A percentile compares a stretch with the other conserved stretches of the same genome.
phyloP scores from a whole-genome alignment of 35 echinoderm and acorn worm genomes.

The Ptychodera flava region DNA sequence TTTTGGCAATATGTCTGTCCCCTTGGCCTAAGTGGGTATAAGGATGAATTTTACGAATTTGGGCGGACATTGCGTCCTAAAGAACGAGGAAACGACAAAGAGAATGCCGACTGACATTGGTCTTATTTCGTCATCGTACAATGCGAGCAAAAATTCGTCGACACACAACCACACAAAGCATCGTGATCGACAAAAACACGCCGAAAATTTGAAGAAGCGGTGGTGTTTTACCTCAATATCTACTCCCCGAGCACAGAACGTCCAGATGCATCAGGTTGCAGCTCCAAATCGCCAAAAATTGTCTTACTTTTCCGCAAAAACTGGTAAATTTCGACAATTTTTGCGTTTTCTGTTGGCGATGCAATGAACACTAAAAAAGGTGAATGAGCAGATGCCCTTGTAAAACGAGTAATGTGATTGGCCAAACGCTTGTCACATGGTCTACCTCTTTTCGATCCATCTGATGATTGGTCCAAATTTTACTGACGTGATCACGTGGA shows the following conservation, averaged over 20 bases:
- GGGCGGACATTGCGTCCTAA: background rate
- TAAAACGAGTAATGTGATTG: slow-evolving; percentile 22
- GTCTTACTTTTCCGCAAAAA: background rate
- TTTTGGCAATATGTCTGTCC: too few relatives aligned
- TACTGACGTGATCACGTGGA: background rate
- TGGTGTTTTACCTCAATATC: background rate
- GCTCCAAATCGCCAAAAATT: background rate
- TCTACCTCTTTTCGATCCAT: slow-evolving; percentile 24
- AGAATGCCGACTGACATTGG: background rate
- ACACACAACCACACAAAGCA: background rate
- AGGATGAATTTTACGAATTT: background rate
- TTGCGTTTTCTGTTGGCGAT: background rate
- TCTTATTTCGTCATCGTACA: background rate
- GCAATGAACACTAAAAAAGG: slow-evolving; percentile 40
- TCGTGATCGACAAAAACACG: background rate
- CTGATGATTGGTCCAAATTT: slow-evolving; percentile 23
- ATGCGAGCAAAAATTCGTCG: background rate
- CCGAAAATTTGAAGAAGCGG: background rate
- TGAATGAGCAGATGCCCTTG: slow-evolving; percentile 50
- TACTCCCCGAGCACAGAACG: background rate
- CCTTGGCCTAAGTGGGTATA: too few relatives aligned
- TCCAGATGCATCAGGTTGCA: background rate
- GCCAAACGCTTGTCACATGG: slow-evolving; percentile 24
- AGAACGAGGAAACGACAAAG: background rate
- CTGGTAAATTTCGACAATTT: background rate